phyloP scores from a whole-genome alignment of 2,113 vertebrate genomes.

The Neodon shergylaensis region DNA sequence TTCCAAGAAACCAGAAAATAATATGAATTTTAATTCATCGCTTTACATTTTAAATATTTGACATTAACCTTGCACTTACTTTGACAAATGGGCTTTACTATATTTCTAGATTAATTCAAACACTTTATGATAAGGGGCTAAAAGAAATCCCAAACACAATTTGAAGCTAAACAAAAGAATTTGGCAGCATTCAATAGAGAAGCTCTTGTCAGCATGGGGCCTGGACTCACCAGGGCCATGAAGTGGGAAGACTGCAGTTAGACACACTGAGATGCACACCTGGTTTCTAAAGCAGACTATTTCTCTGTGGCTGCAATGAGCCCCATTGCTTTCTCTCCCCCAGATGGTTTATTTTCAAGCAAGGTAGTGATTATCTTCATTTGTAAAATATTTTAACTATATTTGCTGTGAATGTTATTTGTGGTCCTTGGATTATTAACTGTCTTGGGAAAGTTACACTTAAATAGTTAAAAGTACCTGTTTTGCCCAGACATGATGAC shows the following conservation, averaged over 20 bases:
- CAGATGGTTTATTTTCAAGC: conserved; percentile 22
- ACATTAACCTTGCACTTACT: conserved; percentile 18
- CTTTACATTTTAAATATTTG: conserved; percentile 38
- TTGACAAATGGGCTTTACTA: conserved; percentile 46
- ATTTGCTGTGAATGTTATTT: neutral
- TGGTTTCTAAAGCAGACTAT: neutral
- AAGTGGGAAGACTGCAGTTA: neutral
- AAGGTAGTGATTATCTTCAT: neutral
- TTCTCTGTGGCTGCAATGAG: neutral
- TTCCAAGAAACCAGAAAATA: neutral
- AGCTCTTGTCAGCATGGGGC: neutral
- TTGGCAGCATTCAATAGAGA: neutral
- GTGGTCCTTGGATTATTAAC: neutral
- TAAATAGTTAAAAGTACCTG: neutral
- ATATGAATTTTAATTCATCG: conserved; percentile 42
- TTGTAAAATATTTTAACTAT: neutral
- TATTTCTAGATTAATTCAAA: conserved; percentile 50
- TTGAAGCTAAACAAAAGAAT: conserved; percentile 30
- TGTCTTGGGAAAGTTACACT: neutral
- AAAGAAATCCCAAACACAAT: conserved; percentile 54
- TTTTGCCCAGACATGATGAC: neutral
- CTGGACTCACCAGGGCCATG: neutral
- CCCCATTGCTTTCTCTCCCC: neutral
- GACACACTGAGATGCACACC: neutral
- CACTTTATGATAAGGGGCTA: conserved; percentile 12